Evolutionary conservation across 2,113 vertebrate genomes (phyloP).

Genomic region (Sapajus apella): DNA sequence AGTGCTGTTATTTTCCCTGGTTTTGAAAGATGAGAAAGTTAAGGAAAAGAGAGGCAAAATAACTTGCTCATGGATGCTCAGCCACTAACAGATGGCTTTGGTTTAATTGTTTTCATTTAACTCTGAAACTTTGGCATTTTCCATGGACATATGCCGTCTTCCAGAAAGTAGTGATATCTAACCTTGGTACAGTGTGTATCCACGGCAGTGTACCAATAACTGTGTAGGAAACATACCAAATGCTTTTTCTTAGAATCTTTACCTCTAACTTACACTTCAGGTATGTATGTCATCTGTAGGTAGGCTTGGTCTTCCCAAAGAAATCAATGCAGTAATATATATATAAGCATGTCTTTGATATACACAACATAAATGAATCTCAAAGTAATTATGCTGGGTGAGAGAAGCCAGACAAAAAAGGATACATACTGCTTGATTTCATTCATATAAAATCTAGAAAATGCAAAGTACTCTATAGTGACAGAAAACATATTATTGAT

Average conservation of each 20-base stretch:
- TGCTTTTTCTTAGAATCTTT: neutral
- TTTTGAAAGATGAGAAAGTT: slow-evolving; percentile 32
- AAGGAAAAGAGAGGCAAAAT: neutral
- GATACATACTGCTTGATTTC: neutral
- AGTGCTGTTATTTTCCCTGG: neutral
- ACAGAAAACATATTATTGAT: neutral
- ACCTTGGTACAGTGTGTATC: neutral
- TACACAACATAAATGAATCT: neutral
- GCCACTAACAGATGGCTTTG: neutral
- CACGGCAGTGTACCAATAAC: neutral
- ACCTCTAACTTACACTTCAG: neutral
- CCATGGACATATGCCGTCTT: neutral
- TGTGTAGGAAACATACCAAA: neutral
- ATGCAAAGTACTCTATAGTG: neutral
- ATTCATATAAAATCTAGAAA: slow-evolving; percentile 24
- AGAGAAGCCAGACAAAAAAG: neutral
- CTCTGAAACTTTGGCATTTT: neutral
- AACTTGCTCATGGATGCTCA: neutral
- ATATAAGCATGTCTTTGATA: neutral
- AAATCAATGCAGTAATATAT: neutral
- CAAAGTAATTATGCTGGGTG: slow-evolving; percentile 11
- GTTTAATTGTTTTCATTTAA: neutral
- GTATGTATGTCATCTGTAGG: neutral
- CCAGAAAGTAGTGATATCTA: neutral
- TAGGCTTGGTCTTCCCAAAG: neutral